Conservation (phyloP, 92 coral and sea anemone genomes). For the Virgularia gustaviana region DNA sequence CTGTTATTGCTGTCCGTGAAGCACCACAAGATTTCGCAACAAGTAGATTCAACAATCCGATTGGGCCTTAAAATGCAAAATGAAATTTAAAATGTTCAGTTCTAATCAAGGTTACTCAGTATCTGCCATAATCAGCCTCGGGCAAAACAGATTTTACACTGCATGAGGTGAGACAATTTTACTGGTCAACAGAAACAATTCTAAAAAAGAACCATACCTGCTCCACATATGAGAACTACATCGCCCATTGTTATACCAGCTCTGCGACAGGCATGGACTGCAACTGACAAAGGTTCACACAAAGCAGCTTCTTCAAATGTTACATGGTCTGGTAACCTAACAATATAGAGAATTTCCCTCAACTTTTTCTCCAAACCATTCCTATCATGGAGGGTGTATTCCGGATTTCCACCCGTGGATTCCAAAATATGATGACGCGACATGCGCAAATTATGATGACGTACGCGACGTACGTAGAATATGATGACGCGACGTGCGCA, state of each 20-base stretch:
- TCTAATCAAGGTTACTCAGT: too few species aligned
- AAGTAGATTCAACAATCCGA: slow-evolving; percentile 79
- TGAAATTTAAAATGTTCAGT: neutral
- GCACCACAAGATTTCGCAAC: slow-evolving; percentile 98
- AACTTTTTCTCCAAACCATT: too few species aligned
- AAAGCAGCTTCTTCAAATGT: slow-evolving; percentile 89
- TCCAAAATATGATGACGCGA: too few species aligned
- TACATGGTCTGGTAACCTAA: slow-evolving; percentile 81
- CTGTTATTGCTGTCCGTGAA: slow-evolving; percentile 80
- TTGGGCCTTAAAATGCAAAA: slow-evolving; percentile 66
- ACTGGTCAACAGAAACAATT: neutral
- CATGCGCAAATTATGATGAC: too few species aligned
- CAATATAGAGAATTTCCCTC: too few species aligned
- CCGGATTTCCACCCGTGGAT: too few species aligned
- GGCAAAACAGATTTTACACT: too few species aligned
- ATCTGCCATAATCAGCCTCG: too few species aligned
- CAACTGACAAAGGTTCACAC: slow-evolving; percentile 88
- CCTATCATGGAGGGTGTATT: too few species aligned
- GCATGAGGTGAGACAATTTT: too few species aligned
- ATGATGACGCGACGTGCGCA: too few species aligned
- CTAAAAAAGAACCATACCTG: slow-evolving; percentile 51
- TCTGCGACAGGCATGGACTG: slow-evolving; percentile 85
- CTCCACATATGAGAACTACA: slow-evolving; percentile 80
- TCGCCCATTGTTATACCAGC: slow-evolving; percentile 78
- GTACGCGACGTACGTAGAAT: too few species aligned